Base-by-base conservation (phyloP, 2,888 invertebrate genomes). In the Tenthredo amoena region DNA sequence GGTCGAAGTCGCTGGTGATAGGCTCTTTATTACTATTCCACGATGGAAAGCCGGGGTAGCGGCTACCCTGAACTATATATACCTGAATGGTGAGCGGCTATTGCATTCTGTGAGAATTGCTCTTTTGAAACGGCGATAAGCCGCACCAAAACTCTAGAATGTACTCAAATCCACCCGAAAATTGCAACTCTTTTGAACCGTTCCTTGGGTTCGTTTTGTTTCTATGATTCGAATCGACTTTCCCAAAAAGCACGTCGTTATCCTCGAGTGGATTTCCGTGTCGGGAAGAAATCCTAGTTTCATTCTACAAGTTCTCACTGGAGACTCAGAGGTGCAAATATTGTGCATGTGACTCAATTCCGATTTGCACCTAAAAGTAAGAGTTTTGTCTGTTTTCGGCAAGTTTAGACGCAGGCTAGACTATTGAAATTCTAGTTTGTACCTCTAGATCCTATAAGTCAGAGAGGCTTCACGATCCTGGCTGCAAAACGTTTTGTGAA, bases 11-110 rank as follows among this genome's bases (percentile, higher is more conserved):
- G 95, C 95, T 88, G 95, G 94, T 68, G 95, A 96, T 87, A 94
- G 96, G 87, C 92, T 97, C 87, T 97, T 97, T 90, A 93, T 97
- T n/a, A 96, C 97, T 0, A 95, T 97, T 81, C 97, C 97, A 1
- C 95, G 97, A 88, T 97, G 97, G 97, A 96, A 95, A 89, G 91
- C 93, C 31, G 97, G 97, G 12, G 96, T 97, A 37, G 96, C 97
- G 0, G 96, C 97, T 31, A 96, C 96, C 86, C 94, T 97, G 91
- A 96, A 96, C 90, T 97, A 96, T 92, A 95, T 97, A 89, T 95
- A 96, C 91, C 93, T 96, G 88, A 96, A 96, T 94, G 97, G 97
- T 97, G 90, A 94, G 92, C n/a, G 21, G 21, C 26, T 5, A 10
- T 12, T 43, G 6, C 26, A 40, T 21, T 26, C n/a, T 43, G 18